phyloP scores from a whole-genome alignment of 2,888 invertebrate species.

The Hirtodrosophila trivittata region DNA sequence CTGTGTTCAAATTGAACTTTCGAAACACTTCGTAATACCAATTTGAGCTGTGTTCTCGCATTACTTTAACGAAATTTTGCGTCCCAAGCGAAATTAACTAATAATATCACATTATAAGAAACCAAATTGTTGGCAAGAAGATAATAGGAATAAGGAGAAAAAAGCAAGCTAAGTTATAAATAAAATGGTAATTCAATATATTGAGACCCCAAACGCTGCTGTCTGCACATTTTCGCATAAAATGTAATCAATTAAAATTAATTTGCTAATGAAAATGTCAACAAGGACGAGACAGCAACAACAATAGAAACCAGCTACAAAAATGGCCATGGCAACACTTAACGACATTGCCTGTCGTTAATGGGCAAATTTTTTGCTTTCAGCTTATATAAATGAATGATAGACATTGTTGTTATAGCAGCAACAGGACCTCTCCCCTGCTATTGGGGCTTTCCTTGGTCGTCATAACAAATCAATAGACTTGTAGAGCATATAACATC shows the following conservation, averaged over 20 bases:
- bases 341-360: conserved; percentile 41
- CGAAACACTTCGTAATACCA: conserved; percentile 19
- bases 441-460: conserved; percentile 11
- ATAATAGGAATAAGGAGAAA: conserved; percentile 11
- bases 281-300: conserved; percentile 46
- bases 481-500: conserved; percentile 41
- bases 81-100: conserved; percentile 39
- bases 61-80: conserved; percentile 52
- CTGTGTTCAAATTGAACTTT: conserved; percentile 31
- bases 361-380: conserved; percentile 45
- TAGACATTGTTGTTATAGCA: conserved; percentile 70
- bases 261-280: conserved; percentile 76
- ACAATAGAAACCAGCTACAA: conserved; percentile 11
- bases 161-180: conserved; percentile 47
- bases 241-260: conserved; percentile 76
- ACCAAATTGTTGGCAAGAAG: conserved; percentile 14
- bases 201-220: conserved; percentile 34
- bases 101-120: conserved; percentile 48
- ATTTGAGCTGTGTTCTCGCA: conserved; percentile 32
- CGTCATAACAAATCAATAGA: conserved; percentile 70
- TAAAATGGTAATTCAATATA: conserved; percentile 70
- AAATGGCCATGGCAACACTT: conserved; percentile 54
- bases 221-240: conserved; percentile 66
- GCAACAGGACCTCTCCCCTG: conserved; percentile 5
- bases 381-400: conserved; percentile 60